Conservation (phyloP, 2,888 invertebrate genomes). For the Ceramica pisi region DNA sequence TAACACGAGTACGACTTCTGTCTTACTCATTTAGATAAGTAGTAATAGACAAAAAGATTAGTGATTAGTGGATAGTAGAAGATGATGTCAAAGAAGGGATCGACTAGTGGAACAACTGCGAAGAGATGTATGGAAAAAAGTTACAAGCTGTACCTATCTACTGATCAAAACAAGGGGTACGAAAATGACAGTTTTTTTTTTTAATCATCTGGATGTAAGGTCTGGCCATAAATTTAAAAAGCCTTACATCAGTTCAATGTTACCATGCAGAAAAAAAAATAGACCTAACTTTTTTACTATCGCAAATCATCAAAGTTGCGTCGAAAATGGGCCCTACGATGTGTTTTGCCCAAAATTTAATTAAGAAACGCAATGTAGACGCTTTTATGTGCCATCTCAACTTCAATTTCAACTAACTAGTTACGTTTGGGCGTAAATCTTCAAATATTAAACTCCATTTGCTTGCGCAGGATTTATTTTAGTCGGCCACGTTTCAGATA, state of each 20-base stretch:
- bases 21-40: too few relatives aligned
- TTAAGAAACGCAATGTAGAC: slow-evolving; percentile 48
- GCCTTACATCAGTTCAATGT: not conserved
- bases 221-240: too few relatives aligned
- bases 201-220: too few relatives aligned
- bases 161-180: too few relatives aligned
- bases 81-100: too few relatives aligned
- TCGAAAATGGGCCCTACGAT: not conserved
- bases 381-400: slow-evolving; percentile 31
- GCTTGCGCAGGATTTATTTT: slow-evolving; percentile 4
- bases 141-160: too few relatives aligned
- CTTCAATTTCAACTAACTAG: slow-evolving; percentile 37
- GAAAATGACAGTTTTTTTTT: too few relatives aligned
- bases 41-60: too few relatives aligned
- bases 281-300: slow-evolving; percentile 1
- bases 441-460: slow-evolving; percentile 53
- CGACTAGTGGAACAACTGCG: too few relatives aligned
- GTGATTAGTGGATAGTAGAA: too few relatives aligned
- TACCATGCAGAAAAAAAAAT: not conserved
- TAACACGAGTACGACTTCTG: not conserved
- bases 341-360: slow-evolving; percentile 37
- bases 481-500: slow-evolving; percentile 18
- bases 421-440: slow-evolving; percentile 10
- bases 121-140: too few relatives aligned
- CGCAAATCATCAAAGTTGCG: slow-evolving; percentile 9